Conservation (phyloP, 2,797 vertebrate genomes). For the Allobates femoralis region DNA sequence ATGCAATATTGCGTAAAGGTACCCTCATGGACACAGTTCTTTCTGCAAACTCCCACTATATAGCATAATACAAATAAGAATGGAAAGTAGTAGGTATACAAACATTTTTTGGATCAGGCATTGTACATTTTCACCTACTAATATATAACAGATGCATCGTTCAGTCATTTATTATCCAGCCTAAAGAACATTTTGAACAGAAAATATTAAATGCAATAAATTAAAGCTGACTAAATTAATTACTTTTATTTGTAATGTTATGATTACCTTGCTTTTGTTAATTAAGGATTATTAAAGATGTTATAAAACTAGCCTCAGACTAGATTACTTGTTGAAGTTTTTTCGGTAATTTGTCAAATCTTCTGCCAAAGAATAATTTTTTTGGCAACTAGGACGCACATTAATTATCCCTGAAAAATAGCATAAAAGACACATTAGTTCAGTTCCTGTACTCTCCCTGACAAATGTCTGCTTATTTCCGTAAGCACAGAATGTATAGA, state of each 20-base stretch:
- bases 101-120: no score
- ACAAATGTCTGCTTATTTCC: conserved; percentile 51
- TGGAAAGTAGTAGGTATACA: no score
- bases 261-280: conserved; percentile 37
- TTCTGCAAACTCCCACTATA: no score
- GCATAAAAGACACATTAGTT: conserved; percentile 62
- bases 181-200: background rate
- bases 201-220: background rate
- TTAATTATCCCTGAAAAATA: conserved; percentile 66
- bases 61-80: no score
- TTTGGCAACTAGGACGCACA: conserved; percentile 15
- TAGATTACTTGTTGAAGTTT: conserved; percentile 11
- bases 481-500: background rate
- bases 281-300: conserved; percentile 22
- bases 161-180: background rate
- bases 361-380: conserved; percentile 1
- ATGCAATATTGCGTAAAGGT: no score
- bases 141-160: background rate
- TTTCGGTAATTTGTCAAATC: conserved; percentile 27
- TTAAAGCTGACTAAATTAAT: conserved; percentile 21
- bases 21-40: no score
- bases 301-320: background rate
- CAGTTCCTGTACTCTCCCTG: conserved; percentile 57
- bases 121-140: no score
- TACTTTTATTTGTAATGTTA: background rate